Percentiles rank a stretch among this genome's conserved stretches.
phyloP scores from a whole-genome alignment of 2,888 invertebrate species.

The Leptogaster cylindrica region DNA sequence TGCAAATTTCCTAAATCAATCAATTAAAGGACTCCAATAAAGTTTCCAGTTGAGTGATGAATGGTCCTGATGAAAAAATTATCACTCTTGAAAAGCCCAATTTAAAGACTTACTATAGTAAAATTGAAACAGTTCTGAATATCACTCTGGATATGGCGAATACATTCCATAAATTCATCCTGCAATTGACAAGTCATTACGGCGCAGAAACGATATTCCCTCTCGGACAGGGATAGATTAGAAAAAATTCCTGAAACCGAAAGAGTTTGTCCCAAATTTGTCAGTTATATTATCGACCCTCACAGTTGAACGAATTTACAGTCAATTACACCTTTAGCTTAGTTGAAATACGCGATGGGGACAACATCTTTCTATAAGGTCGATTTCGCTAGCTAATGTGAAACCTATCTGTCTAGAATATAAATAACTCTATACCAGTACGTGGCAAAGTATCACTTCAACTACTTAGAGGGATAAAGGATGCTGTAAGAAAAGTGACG shows the following conservation, averaged over 20 bases:
- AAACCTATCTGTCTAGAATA: conserved; percentile 13
- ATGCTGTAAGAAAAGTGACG: too few relatives aligned
- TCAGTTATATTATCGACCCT: conserved; percentile 35
- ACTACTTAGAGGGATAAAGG: too few relatives aligned
- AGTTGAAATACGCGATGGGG: conserved; percentile 13
- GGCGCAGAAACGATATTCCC: neutral
- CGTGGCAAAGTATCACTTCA: too few relatives aligned
- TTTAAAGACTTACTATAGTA: too few relatives aligned
- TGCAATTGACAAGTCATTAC: neutral
- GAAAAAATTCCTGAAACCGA: conserved; percentile 6
- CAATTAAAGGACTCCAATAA: too few relatives aligned
- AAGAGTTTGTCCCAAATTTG: conserved; percentile 31
- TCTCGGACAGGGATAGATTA: conserved; percentile 1
- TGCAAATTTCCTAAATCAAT: too few relatives aligned
- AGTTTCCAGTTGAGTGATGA: too few relatives aligned
- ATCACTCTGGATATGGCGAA: too few relatives aligned
- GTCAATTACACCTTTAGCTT: conserved; percentile 44
- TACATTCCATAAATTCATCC: too few relatives aligned
- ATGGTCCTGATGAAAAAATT: too few relatives aligned
- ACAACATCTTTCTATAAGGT: conserved; percentile 3
- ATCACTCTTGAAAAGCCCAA: too few relatives aligned
- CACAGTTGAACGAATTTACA: conserved; percentile 44
- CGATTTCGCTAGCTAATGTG: conserved; percentile 4
- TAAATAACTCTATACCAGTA: conserved; percentile 19
- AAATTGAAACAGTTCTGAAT: too few relatives aligned